Conservation (phyloP, 2,888 invertebrate genomes). For the Ditula angustiorana region DNA sequence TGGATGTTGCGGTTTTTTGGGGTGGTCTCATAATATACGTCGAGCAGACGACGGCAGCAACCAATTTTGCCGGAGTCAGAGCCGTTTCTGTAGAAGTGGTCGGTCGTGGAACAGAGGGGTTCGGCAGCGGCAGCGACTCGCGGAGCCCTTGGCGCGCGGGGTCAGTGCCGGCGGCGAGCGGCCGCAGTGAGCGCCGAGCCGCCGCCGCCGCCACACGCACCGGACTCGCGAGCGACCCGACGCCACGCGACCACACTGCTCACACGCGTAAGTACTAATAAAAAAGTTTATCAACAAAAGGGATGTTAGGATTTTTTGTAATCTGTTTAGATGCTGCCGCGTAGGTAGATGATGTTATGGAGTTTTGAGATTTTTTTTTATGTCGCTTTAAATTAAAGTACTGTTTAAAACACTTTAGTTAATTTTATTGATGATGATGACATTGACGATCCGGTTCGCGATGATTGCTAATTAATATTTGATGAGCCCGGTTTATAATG, state of each 20-base stretch:
- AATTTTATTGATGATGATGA: no score
- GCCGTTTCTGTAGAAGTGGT: no score
- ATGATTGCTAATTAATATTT: conserved; percentile 29
- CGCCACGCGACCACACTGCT: conserved; percentile 63
- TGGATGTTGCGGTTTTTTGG: no score
- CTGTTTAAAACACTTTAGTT: no score
- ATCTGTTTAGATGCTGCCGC: no score
- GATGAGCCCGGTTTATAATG: conserved; percentile 14
- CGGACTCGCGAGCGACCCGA: conserved; percentile 38
- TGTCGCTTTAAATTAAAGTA: not conserved
- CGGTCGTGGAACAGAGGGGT: no score
- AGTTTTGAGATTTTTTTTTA: no score
- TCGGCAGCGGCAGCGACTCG: not conserved
- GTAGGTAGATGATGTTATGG: no score
- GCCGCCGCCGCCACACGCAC: conserved; percentile 42
- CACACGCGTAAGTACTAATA: conserved; percentile 61
- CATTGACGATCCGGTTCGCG: conserved; percentile 18
- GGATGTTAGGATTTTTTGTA: not conserved
- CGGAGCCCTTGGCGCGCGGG: not conserved
- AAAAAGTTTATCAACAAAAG: not conserved
- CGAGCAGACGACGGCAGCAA: no score
- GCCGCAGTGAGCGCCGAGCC: conserved; percentile 28
- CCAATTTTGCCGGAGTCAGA: no score
- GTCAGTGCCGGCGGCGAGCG: conserved; percentile 12
- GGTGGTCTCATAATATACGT: no score